Evolutionary conservation across 2,113 vertebrate species (phyloP), one percentile per base, ranked within the genome.

Genomic region (Heterocephalus glaber): DNA sequence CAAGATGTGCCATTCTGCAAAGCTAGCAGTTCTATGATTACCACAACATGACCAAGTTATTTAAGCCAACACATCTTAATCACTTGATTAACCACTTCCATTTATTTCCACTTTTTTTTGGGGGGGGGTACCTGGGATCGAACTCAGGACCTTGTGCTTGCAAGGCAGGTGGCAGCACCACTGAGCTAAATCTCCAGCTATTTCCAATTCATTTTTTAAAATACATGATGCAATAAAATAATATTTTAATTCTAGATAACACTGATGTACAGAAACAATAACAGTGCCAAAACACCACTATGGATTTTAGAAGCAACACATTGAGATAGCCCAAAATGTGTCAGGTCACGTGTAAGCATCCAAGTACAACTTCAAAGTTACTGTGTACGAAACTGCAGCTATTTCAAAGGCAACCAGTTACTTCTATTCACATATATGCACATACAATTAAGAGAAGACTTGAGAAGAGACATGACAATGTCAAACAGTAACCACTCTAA

Each of bases 41-140:
- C 30, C 83, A 72, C 28, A 91, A 47, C 28, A 84, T 80, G 4
- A 76, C 60, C 33, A 68, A 54, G 2, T 77, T 90, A 72, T 19
- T 91, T 82, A 92, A 88, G 77, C 26, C 58, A 95, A 49, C 22
- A 41, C 26, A 86, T 77, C 41, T 92, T 82, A 80, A 52, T 58
- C 22, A 83, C 33, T 70, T 77, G 49, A 74, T 79, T 89, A 89
- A 90, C 35, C 5, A 56, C 20, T 89, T 84, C 70, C 20, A 61
- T 30, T 83, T 93, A 41, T 91, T 85, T 11, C 47, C 63, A 52
- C 20, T 89, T 87, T n/a, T n/a, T n/a, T n/a, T n/a, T n/a, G n/a
- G n/a, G n/a, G n/a, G n/a, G n/a, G n/a, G n/a, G n/a, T n/a, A n/a
- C n/a, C n/a, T n/a, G n/a, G n/a, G n/a, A n/a, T n/a, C n/a, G n/a